These are phyloP conservation scores for Halichoerus grypus DNA, from an alignment of 2,113 vertebrate genomes.

Conservation along the genomic window DNA sequence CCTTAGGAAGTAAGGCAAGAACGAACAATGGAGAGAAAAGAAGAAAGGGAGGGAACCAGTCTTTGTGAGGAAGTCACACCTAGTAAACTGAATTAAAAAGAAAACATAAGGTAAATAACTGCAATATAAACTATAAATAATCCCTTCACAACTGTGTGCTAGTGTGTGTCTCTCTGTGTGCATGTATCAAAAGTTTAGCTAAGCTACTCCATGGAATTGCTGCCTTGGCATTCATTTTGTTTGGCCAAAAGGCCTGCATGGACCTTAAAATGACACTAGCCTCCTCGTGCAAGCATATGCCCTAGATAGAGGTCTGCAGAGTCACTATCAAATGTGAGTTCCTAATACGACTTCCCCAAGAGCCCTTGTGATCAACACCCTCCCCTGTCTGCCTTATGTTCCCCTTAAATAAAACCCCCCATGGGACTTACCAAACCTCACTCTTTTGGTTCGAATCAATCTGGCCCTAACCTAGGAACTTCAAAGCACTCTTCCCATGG, in stretches of 20 bases:
- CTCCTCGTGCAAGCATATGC: background rate
- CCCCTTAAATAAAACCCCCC: background rate
- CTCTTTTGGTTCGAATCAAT: background rate
- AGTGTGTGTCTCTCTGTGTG: background rate
- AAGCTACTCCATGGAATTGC: background rate
- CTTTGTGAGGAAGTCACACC: background rate
- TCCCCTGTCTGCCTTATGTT: background rate
- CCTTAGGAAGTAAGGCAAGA: background rate
- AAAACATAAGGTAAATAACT: background rate
- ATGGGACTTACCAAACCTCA: background rate
- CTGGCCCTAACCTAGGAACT: background rate
- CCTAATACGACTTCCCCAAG: background rate
- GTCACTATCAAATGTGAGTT: background rate
- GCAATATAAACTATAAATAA: background rate
- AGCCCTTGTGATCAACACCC: background rate
- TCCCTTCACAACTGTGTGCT: background rate
- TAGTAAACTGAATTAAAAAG: background rate
- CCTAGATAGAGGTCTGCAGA: background rate
- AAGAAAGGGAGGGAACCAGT: background rate
- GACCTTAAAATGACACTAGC: background rate
- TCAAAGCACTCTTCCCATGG: background rate
- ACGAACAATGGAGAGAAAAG: background rate
- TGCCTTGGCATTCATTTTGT: background rate
- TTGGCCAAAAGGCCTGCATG: background rate
- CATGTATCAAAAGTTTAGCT: background rate